Evolutionary conservation across 2,797 vertebrate genomes (phyloP), one percentile per base, ranked within the genome.

Genomic region (Coreius guichenoti): DNA sequence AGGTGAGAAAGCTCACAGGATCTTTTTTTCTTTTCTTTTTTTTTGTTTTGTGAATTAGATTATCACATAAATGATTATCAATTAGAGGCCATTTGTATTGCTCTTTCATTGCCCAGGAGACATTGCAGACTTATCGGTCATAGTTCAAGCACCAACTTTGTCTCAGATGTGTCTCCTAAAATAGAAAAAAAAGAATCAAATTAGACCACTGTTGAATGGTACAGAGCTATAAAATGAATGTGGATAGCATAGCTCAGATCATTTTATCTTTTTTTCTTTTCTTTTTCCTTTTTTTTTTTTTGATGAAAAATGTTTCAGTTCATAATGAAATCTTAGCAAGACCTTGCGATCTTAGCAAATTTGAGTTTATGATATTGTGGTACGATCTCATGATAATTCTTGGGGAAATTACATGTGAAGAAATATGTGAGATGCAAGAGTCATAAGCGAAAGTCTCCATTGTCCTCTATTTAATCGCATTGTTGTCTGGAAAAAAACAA

Each of bases 51-150:
- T 54, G 49, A 1, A 33, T 61, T 39, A 58, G 13, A 61, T 75
- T 31, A 3, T 74, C 76, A 74, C 11, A 26, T n/a, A n/a, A n/a
- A n/a, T n/a, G n/a, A n/a, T n/a, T n/a, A n/a, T n/a, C n/a, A n/a
- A n/a, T n/a, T n/a, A 19, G 54, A 45, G 83, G 7, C 65, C 39
- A 80, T 56, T 58, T 76, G 23, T 39, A 77, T 58, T 58, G 21
- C 9, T 61, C 54, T 45, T 78, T 78, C n/a, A 13, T 26, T 11
- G 4, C n/a, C 54, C 33, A 26, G 23, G 14, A 45, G n/a, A 63
- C 36, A 29, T 19, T 45, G 56, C 21, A 45, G 56, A 39, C 36
- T 45, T 78, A 43, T 29, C 3, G 16, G 36, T 78, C 76, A 78
- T 78, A 78, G 54, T 61, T 61, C 13, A 77, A 77, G 36, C 54